Base-by-base conservation (phyloP, 1,140 invertebrate genomes). In the Sminthurinus signatus region DNA sequence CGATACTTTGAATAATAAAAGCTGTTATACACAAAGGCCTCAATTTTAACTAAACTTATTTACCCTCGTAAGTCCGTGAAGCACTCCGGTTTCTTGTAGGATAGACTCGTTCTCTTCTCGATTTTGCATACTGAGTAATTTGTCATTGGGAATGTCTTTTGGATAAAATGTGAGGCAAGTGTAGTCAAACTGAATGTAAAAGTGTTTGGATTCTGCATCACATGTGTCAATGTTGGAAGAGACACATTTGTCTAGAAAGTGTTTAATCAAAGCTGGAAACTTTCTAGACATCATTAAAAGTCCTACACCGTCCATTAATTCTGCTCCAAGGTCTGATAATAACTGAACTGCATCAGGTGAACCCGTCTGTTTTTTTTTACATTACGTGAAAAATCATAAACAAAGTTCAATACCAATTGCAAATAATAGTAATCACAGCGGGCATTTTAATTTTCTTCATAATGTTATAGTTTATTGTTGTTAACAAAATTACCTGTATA, bases 111-210 rank as follows among this genome's bases (percentile, higher is more conserved):
- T 71, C 36, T 73, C 71, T 15, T 71, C 67, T 23, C 71, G 19
- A 29, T 69, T 48, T 55, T 73, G 71, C 56, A 73, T 67, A n/a
- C 55, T 67, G 42, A 67, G 64, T 44, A 73, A 48, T 52, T 71
- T 73, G 44, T 71, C 69, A 54, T 71, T 67, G 12, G 60, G 64
- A 36, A 73, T 68, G 25, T 70, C 71, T 64, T 71, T 68, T 1
- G 71, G 71, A 51, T 66, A 73, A 51, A 64, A 65, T 36, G 69
- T 69, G 23, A 73, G 56, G 23, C 62, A 65, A 2, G 71, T 73
- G 67, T 73, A 73, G 58, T 73, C 71, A 32, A 73, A 73, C 27
- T 71, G 69, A 54, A 73, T 71, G 56, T 71, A 71, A 50, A 73
- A 73, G 12, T 70, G 64, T 50, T 73, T 73, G 2, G 69, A 69